These are phyloP conservation scores for Trichopria drosophilae DNA, from an alignment of 2,888 invertebrate species.

Conservation along the genomic window DNA sequence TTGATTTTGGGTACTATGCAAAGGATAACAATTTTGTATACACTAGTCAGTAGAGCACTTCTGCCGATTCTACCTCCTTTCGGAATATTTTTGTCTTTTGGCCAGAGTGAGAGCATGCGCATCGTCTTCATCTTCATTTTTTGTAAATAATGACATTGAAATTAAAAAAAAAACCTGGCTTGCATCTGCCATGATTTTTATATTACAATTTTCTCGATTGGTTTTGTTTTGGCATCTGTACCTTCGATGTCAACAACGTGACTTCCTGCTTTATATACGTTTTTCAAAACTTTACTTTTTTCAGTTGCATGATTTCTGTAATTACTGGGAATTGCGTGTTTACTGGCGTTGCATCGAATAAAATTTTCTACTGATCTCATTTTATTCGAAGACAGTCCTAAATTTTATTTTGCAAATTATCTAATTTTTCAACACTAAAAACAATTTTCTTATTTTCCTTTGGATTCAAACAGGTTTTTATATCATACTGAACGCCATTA, in stretches of 20 bases:
- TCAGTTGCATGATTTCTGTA: conserved; percentile 3
- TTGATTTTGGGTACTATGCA: conserved; percentile 2
- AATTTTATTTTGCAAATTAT: conserved; percentile 6
- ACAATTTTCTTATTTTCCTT: not conserved
- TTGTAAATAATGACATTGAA: conserved; percentile 1
- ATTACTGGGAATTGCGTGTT: conserved; percentile 3
- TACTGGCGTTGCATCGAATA: conserved; percentile 2
- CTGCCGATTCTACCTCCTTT: not conserved
- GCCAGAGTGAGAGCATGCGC: not conserved
- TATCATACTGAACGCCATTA: not conserved
- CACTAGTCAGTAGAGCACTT: conserved; percentile 1
- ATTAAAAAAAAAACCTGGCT: not conserved
- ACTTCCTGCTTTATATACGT: conserved; percentile 1
- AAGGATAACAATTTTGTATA: conserved; percentile 1
- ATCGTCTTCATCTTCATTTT: not conserved
- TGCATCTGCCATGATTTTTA: too few species aligned
- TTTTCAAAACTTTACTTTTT: conserved; percentile 1
- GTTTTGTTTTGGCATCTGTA: not conserved
- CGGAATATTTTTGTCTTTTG: not conserved
- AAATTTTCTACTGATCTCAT: conserved; percentile 1
- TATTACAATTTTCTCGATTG: too few species aligned
- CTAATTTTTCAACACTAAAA: not conserved
- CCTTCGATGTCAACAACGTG: not conserved
- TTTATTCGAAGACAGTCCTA: conserved; percentile 3
- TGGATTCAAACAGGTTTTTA: not conserved